phyloP scores from a whole-genome alignment of 2,113 vertebrate genomes.

The Prionailurus viverrinus region DNA sequence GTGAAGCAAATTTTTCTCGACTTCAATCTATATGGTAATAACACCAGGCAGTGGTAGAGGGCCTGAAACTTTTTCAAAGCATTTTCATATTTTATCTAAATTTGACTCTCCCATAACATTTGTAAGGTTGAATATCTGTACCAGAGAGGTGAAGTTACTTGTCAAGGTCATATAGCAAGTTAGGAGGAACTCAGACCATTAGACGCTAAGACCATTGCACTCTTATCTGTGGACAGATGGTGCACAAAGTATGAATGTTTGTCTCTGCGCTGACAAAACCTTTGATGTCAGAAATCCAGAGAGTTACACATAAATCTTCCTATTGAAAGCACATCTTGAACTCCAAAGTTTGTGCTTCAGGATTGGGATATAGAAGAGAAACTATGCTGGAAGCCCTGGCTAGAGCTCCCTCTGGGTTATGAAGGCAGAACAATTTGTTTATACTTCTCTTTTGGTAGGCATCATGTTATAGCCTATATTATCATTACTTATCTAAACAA shows the following conservation, averaged over 20 bases:
- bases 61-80: neutral
- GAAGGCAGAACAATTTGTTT: neutral
- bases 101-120: neutral
- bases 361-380: neutral
- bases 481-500: neutral
- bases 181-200: neutral
- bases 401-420: neutral
- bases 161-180: neutral
- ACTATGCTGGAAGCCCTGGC: neutral
- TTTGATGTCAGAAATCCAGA: conserved; percentile 39
- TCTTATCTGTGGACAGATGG: neutral
- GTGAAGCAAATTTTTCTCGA: conserved; percentile 3
- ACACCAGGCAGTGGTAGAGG: neutral
- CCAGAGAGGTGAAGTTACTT: neutral
- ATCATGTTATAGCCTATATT: neutral
- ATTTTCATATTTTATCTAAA: neutral
- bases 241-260: neutral
- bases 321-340: neutral
- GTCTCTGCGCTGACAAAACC: neutral
- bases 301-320: neutral
- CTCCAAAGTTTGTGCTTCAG: neutral
- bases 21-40: conserved; percentile 29
- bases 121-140: neutral
- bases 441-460: neutral
- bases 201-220: neutral